Conservation (phyloP, 35 echinoderm and acorn worm genomes). For the Stichopus chloronotus region DNA sequence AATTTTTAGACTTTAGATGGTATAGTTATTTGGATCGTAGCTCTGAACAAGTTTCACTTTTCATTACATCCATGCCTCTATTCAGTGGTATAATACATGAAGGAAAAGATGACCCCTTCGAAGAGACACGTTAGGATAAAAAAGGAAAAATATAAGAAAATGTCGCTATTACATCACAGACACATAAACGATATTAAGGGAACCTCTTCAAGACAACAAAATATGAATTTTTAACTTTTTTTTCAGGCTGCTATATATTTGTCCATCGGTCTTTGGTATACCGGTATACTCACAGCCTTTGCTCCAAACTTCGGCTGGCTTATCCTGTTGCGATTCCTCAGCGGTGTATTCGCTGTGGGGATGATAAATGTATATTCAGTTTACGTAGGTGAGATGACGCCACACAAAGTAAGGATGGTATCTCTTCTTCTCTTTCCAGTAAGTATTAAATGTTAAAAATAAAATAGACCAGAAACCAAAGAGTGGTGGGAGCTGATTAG, state of each 20-base stretch:
- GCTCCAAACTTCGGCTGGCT: slow-evolving; percentile 60
- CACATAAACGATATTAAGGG: too few relatives aligned
- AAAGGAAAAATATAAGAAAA: too few relatives aligned
- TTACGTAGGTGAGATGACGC: slow-evolving; percentile 79
- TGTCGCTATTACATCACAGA: too few relatives aligned
- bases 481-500: too few relatives aligned
- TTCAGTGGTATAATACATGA: too few relatives aligned
- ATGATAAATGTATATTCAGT: slow-evolving; percentile 61
- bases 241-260: slow-evolving; percentile 41
- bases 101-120: too few relatives aligned
- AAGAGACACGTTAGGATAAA: too few relatives aligned
- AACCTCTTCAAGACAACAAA: neutral
- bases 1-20: too few relatives aligned
- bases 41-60: too few relatives aligned
- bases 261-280: slow-evolving; percentile 33
- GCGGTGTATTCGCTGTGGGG: slow-evolving; percentile 59
- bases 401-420: slow-evolving; percentile 49
- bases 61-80: too few relatives aligned
- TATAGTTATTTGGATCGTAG: too few relatives aligned
- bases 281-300: slow-evolving; percentile 44
- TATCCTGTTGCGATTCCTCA: slow-evolving; percentile 59
- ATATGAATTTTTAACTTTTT: neutral
- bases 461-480: too few relatives aligned
- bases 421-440: slow-evolving; percentile 72
- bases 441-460: neutral